Percentiles rank a stretch among this genome's conserved stretches.
phyloP scores from a whole-genome alignment of 2,888 invertebrate species.

The Cactoblastis cactorum region DNA sequence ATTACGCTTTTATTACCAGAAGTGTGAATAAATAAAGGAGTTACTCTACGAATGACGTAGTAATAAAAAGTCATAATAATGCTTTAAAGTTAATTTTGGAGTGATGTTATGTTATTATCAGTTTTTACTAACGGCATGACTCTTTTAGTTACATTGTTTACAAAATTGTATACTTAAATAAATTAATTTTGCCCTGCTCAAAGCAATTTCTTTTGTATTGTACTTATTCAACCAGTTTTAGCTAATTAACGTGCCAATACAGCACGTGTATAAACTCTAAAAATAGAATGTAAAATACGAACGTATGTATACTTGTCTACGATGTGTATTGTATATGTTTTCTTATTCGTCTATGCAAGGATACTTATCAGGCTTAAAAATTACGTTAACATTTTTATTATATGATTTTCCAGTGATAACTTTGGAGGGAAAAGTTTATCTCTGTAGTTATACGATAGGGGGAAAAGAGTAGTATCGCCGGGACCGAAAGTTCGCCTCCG shows the following conservation, averaged over 20 bases:
- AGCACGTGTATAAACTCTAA: no score
- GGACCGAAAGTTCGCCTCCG: background rate
- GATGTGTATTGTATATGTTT: no score
- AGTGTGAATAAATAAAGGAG: conserved; percentile 2
- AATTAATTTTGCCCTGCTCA: no score
- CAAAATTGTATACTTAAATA: no score
- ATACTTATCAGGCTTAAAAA: background rate
- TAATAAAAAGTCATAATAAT: conserved; percentile 1
- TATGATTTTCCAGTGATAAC: background rate
- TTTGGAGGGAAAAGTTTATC: background rate
- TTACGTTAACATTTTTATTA: background rate
- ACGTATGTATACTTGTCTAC: no score
- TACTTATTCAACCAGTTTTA: no score
- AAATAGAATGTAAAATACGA: no score
- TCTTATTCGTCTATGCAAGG: background rate
- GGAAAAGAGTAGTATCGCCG: background rate
- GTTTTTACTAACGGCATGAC: no score
- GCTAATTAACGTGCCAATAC: no score
- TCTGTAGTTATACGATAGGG: background rate
- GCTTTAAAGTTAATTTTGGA: background rate
- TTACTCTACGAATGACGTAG: background rate
- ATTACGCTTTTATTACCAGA: conserved; percentile 8
- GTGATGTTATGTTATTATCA: no score
- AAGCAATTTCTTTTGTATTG: no score
- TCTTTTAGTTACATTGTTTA: no score